A percentile compares a stretch with the other conserved stretches of the same genome.
These are phyloP conservation scores for Ichneumoninae sp. DNA, from an alignment of 2,888 invertebrate species.

Conservation along the genomic window DNA sequence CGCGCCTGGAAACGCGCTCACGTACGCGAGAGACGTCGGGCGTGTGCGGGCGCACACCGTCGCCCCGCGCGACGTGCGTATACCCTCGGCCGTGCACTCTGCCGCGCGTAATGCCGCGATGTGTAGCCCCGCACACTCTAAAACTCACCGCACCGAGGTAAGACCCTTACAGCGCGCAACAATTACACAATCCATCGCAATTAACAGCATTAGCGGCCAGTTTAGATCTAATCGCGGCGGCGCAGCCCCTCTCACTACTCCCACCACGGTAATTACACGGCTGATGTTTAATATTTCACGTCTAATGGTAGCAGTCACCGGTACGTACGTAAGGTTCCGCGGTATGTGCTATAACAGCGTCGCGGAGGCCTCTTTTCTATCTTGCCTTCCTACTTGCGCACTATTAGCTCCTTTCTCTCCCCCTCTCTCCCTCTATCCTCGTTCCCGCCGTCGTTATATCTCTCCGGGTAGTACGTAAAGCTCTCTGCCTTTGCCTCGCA, in stretches of 20 bases:
- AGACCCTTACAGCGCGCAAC: constrained; percentile 65
- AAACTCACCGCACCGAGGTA: constrained; percentile 24
- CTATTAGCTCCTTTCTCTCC: constrained; percentile 32
- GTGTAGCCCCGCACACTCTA: constrained; percentile 29
- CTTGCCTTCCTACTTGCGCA: constrained; percentile 37
- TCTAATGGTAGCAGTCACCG: constrained; percentile 69
- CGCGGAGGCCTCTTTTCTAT: constrained; percentile 46
- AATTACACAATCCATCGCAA: constrained; percentile 79
- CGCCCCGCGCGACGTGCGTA: constrained; percentile 25
- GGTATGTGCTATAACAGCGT: constrained; percentile 16
- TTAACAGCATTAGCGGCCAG: constrained; percentile 75
- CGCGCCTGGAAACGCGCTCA: background rate
- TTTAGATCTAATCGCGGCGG: constrained; percentile 76
- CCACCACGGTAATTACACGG: constrained; percentile 73
- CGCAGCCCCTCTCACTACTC: constrained; percentile 66
- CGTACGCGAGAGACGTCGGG: background rate
- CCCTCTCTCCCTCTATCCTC: constrained; percentile 14
- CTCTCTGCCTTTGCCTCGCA: constrained; percentile 21
- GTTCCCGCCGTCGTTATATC: constrained; percentile 41
- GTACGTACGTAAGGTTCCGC: constrained; percentile 15
- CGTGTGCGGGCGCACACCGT: background rate
- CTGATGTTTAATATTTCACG: constrained; percentile 77
- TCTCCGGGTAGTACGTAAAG: constrained; percentile 35
- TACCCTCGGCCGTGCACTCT: background rate
- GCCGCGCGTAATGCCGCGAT: constrained; percentile 12